Percentiles rank a stretch among this genome's conserved stretches.
phyloP scores from a whole-genome alignment of 2,797 vertebrate species.

The Macropodus opercularis region DNA sequence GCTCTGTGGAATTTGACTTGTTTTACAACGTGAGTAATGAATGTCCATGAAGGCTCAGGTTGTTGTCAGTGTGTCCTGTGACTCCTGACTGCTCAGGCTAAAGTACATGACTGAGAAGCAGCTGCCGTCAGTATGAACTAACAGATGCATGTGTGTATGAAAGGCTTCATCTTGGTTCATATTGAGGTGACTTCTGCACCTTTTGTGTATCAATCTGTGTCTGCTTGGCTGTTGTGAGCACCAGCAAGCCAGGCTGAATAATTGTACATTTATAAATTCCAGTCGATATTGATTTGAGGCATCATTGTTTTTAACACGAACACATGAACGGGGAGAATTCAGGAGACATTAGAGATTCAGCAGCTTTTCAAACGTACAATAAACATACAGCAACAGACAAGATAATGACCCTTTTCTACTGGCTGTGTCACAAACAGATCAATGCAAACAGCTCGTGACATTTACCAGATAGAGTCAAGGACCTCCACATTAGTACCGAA shows the following conservation, averaged over 20 bases:
- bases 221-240: background rate
- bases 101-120: conserved; percentile 28
- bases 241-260: conserved; percentile 1
- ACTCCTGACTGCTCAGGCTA: conserved; percentile 27
- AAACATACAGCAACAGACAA: conserved; percentile 23
- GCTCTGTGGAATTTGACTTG: conserved; percentile 40
- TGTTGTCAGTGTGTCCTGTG: conserved; percentile 32
- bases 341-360: conserved; percentile 4
- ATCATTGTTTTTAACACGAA: background rate
- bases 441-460: conserved; percentile 77
- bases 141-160: background rate
- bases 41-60: conserved; percentile 21
- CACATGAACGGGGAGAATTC: background rate
- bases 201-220: conserved; percentile 7
- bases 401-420: conserved; percentile 50
- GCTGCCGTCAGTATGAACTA: conserved; percentile 20
- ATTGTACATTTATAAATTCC: conserved; percentile 5
- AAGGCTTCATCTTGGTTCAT: no score
- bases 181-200: conserved; percentile 14
- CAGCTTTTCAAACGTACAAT: conserved; percentile 21
- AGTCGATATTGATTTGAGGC: conserved; percentile 3
- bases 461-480: conserved; percentile 78
- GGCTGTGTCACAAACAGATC: conserved; percentile 72
- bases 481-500: conserved; percentile 71
- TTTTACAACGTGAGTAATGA: conserved; percentile 48